Percentiles rank a stretch among this genome's conserved stretches.
Evolutionary conservation across 2,113 vertebrate genomes (phyloP).

Genomic region (Myotis yumanensis): DNA sequence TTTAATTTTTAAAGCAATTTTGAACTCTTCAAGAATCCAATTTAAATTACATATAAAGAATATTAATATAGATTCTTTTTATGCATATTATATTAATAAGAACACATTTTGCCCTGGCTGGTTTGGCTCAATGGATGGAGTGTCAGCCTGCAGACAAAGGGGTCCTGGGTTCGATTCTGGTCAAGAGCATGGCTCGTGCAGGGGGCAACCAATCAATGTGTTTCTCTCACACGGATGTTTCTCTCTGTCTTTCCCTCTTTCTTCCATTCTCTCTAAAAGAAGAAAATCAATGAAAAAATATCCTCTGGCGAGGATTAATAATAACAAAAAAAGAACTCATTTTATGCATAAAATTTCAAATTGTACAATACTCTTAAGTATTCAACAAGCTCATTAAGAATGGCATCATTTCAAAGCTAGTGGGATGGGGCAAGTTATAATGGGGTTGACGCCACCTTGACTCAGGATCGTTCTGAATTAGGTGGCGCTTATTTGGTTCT

Average conservation of each 20-base stretch:
- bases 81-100: conserved; percentile 51
- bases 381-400: conserved; percentile 35
- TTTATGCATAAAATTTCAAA: conserved; percentile 62
- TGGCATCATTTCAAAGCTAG: conserved; percentile 14
- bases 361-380: conserved; percentile 43
- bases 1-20: conserved; percentile 40
- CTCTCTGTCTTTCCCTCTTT: too few relatives aligned
- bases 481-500: accelerated
- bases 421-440: neutral
- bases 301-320: too few relatives aligned
- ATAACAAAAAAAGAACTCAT: neutral
- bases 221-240: too few relatives aligned
- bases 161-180: too few relatives aligned
- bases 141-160: too few relatives aligned
- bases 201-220: too few relatives aligned
- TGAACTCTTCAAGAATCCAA: conserved; percentile 42
- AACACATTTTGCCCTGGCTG: neutral
- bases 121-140: too few relatives aligned
- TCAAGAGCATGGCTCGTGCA: too few relatives aligned
- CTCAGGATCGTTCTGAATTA: neutral
- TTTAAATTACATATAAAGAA: conserved; percentile 65
- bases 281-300: too few relatives aligned
- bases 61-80: conserved; percentile 57
- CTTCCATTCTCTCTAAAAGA: too few relatives aligned
- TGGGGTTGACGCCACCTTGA: neutral